Evolutionary conservation across 2,113 vertebrate species (phyloP), one percentile per base, ranked within the genome.

Genomic region (Chaetops frenatus): DNA sequence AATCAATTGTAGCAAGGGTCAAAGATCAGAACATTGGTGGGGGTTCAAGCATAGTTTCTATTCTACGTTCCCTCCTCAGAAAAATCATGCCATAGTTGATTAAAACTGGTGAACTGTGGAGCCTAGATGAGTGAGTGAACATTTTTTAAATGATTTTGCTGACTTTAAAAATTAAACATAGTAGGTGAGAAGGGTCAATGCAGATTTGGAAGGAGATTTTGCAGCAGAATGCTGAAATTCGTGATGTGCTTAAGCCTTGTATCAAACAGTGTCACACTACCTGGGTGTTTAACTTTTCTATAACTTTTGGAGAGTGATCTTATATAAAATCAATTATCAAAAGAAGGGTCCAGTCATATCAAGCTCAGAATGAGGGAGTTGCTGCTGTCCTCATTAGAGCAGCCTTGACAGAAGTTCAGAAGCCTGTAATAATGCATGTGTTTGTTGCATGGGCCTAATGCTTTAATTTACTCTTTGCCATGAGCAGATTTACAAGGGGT

Each of bases 1-100:
- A 96, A 86, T 92, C 93, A 83, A 91, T 97, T 92, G 82, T 95
- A 80, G 69, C 74, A 73, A 86, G 78, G 95, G 96, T 95, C 95
- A 93, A 93, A 95, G 95, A 95, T 90, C 92, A 96, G 81, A 90
- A 91, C 80, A 58, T 65, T 81, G 66, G 35, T 21, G 65, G 73
- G 20, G 57, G 48, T 73, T 83, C 53, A 83, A 60, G 65, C 81
- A 31, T 33, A 65, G 60, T 53, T 97, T 89, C 48, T 87, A 28
- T 53, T 78, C 82, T 79, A 17, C 77, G 53, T 89, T 87, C 53
- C 60, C 79, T 94, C 90, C 80, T 73, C 62, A 69, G 91, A 81
- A 94, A 85, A 94, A 78, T 91, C 87, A 27, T 29, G 73, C 66
- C 1, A 3, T 35, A 54, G 27, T 29, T 74, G 79, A 95, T 96